Evolutionary conservation across 1,140 invertebrate species (phyloP), one percentile per base, ranked within the genome.

Genomic region (Brachionus angularis): DNA sequence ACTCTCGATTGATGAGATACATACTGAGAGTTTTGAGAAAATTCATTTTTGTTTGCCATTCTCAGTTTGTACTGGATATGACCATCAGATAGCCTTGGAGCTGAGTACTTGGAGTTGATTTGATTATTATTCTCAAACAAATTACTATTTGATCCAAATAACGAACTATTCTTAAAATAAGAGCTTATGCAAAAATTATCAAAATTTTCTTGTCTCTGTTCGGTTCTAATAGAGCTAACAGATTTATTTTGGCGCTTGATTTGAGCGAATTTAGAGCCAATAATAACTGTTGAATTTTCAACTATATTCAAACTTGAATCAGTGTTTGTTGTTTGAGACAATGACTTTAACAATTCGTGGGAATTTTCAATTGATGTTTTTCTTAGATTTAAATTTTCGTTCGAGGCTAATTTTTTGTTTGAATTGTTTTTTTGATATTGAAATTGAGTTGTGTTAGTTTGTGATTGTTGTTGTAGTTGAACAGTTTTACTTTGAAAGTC

Each of bases 31-130:
- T n/a, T n/a, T n/a, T n/a, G n/a, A n/a, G n/a, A n/a, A n/a, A n/a
- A n/a, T 21, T 58, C 53, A 33, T 58, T 58, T 39, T 33, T 58
- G 16, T 18, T 3, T 25, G 53, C 53, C 53, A 58, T 58, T 36
- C 39, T 58, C 12, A 58, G 36, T 33, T 58, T 58, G 21, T 58
- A 58, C 36, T 58, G 53, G 23, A 58, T 58, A n/a, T 58, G 53
- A 39, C 53, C 36, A 39, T 58, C 53, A 27, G 53, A 58, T 5
- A 58, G 21, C 25, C 53, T 36, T 7, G 53, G 53, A 7, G 53
- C 53, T 29, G 53, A 31, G 25, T 36, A 58, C 25, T 58, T 58
- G n/a, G n/a, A n/a, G 5, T 39, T 16, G 18, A 58, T 14, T 25
- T 58, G 53, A 58, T 21, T 58, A 23, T 34, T 58, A 10, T 58